phyloP scores from a whole-genome alignment of 2,113 vertebrate species.

The sheep (Ovis aries) region ARS-UI_Ramb_v3.0 NC_056054.1:155280501-155281000 shows the following conservation, averaged over 20 bases:
- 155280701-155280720: background rate
- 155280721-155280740: background rate
- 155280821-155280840: background rate
- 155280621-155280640: background rate
- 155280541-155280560: background rate
- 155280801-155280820: background rate
- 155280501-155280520: accelerated
- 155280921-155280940: background rate
- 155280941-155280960: background rate
- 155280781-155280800: background rate
- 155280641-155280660: background rate
- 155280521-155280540: accelerated
- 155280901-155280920: background rate
- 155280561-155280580: background rate
- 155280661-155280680: background rate
- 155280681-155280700: background rate
- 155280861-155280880: background rate
- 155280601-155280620: background rate
- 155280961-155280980: background rate
- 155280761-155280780: background rate
- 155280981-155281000: background rate
- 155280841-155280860: background rate
- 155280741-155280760: background rate
- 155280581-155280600: background rate
- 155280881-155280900: background rate